A percentile compares a stretch with the other conserved stretches of the same genome.
Conservation (phyloP, 2,888 invertebrate genomes). For the Mesoligia furuncula region DNA sequence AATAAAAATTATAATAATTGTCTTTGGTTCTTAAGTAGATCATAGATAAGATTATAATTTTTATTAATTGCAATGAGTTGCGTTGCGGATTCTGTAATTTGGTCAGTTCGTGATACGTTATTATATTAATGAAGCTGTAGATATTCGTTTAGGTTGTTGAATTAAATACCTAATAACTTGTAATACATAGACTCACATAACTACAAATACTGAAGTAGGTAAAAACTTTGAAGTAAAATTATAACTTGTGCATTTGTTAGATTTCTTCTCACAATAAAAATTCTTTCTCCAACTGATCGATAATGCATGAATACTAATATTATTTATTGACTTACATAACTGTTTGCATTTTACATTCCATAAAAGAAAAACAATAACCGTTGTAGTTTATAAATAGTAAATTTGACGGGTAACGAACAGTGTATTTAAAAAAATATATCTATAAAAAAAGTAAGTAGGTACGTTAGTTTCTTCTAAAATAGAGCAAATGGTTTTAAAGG, state of each 20-base stretch:
- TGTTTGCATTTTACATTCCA: constrained; percentile 7
- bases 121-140: background rate
- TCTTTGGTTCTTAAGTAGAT: constrained; percentile 4
- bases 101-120: background rate
- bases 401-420: too few species aligned
- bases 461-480: background rate
- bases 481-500: background rate
- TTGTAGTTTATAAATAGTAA: background rate
- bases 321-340: constrained; percentile 35
- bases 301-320: background rate
- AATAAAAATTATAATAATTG: constrained; percentile 3
- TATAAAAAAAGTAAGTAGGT: too few species aligned
- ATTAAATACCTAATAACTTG: background rate
- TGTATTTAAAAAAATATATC: too few species aligned
- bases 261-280: constrained; percentile 14
- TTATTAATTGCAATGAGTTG: constrained; percentile 1
- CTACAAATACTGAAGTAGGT: too few species aligned
- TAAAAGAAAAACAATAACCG: constrained; percentile 9
- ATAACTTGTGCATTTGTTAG: constrained; percentile 5
- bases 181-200: too few species aligned
- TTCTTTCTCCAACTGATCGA: constrained; percentile 31
- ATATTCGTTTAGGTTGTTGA: background rate
- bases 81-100: constrained; percentile 9
- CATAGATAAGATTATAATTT: background rate
- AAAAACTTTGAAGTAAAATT: background rate